Evolutionary conservation across 2,113 vertebrate genomes (phyloP).

Genomic region (Carassius auratus): DNA sequence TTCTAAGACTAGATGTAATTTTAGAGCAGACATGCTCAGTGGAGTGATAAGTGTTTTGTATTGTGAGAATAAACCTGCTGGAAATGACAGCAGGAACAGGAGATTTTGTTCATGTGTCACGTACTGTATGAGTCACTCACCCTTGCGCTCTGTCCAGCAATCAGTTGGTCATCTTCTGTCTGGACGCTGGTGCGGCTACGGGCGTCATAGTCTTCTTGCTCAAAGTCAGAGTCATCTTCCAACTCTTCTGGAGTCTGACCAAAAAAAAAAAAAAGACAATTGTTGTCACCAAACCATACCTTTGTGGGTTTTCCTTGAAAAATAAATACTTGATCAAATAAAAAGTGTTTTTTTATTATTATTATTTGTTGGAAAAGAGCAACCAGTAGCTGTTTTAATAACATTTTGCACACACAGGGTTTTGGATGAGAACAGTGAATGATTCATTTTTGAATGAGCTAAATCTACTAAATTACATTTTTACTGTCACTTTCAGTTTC

Average conservation of each 20-base stretch:
- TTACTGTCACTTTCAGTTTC: too few species aligned
- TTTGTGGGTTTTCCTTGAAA: not conserved
- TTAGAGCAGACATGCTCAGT: not conserved
- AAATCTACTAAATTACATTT: not conserved
- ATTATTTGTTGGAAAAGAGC: not conserved
- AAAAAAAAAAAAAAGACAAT: not conserved
- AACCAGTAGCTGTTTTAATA: not conserved
- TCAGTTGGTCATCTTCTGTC: slow-evolving; percentile 98
- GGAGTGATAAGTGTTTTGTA: not conserved
- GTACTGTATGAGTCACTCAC: slow-evolving; percentile 74
- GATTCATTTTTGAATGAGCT: not conserved
- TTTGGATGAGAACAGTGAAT: not conserved
- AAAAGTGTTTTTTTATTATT: not conserved
- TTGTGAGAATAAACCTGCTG: slow-evolving; percentile 4
- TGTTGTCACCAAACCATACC: not conserved
- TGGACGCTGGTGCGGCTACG: slow-evolving; percentile 96
- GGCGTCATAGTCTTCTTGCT: slow-evolving; percentile 98
- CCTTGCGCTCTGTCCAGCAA: slow-evolving; percentile 96
- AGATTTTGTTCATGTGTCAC: slow-evolving; percentile 11
- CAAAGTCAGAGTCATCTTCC: slow-evolving; percentile 98
- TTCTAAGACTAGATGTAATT: slow-evolving; percentile 19
- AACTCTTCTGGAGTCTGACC: slow-evolving; percentile 95
- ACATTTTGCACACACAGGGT: not conserved
- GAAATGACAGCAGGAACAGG: slow-evolving; percentile 8
- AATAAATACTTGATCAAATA: not conserved